Evolutionary conservation across 2,113 vertebrate genomes (phyloP), one percentile per base, ranked within the genome.

Genomic region (Erpornis zantholeuca): DNA sequence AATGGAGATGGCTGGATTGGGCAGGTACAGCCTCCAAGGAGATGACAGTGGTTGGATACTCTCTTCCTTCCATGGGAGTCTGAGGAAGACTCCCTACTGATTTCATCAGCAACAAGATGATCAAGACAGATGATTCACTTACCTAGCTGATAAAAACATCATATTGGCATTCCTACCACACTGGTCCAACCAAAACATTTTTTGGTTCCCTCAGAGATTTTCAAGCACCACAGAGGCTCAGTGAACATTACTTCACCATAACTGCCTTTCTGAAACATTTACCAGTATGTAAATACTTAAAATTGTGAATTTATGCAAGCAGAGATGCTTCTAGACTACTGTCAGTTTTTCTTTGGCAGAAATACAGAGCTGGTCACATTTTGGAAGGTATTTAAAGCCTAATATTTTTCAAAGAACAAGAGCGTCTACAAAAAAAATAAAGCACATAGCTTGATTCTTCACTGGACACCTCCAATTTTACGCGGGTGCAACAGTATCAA

Each of bases 371-470:
- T 77, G 22, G 66, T 59, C 33, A 61, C n/a, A 79, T 79, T 82
- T 73, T 75, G 29, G 19, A 82, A 81, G 11, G 11, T 45, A 88
- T 69, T 90, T 57, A 83, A 90, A 90, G 42, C 23, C 70, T 82
- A 73, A 21, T 76, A 64, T 66, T 93, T 94, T 91, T 84, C 57
- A 91, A 90, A 92, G 72, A 90, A 68, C 35, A 88, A 70, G 56
- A 86, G 42, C 33, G 24, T 92, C 57, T 81, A 57, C 31, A 77
- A 73, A 90, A 73, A 44, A 90, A 78, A 90, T 76, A 59, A 73
- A 91, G 71, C 59, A 56, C 53, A n/a, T 75, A 78, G 40, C 20
- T 56, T 49, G 11, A 72, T 50, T 75, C 76, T 93, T 72, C 17
- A 40, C 50, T 88, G 90, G 79, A 81, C 60, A 42, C 64, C 47